These are phyloP conservation scores for Synergus laeviventris DNA, from an alignment of 2,888 invertebrate species.

Conservation along the genomic window DNA sequence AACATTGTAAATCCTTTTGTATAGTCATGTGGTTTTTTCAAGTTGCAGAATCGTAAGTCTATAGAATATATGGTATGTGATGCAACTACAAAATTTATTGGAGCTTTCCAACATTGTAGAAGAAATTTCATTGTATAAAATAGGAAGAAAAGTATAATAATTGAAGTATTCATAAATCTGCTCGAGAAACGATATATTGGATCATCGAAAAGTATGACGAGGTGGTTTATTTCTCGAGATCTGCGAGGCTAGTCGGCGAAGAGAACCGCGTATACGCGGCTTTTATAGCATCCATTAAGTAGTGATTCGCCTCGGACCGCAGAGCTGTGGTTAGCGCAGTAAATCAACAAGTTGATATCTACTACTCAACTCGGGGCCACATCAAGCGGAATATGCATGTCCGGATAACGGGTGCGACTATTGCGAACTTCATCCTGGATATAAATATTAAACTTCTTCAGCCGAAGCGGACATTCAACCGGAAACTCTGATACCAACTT, in stretches of 20 bases:
- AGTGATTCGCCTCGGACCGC: conserved; percentile 64
- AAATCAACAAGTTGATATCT: conserved; percentile 74
- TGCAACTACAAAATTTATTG: too few relatives aligned
- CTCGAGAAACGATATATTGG: conserved; percentile 11
- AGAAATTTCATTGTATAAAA: background rate
- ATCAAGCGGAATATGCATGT: conserved; percentile 43
- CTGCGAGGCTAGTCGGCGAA: conserved; percentile 37
- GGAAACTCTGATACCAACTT: conserved; percentile 21
- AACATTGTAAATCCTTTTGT: too few relatives aligned
- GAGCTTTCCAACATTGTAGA: too few relatives aligned
- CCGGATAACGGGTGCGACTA: conserved; percentile 38
- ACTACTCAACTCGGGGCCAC: conserved; percentile 57
- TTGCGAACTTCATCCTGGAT: conserved; percentile 27
- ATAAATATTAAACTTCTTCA: conserved; percentile 36
- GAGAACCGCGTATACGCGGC: conserved; percentile 49
- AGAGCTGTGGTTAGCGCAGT: conserved; percentile 65
- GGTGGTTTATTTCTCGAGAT: conserved; percentile 42
- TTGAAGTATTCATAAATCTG: background rate
- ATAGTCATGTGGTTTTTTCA: too few relatives aligned
- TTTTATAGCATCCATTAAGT: conserved; percentile 66
- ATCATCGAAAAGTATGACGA: conserved; percentile 45
- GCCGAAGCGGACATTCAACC: background rate
- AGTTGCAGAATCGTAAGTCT: too few relatives aligned
- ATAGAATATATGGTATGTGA: background rate
- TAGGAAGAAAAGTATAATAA: background rate